Evolutionary conservation across 2,113 vertebrate species (phyloP).

Genomic region (Corythoichthys intestinalis): DNA sequence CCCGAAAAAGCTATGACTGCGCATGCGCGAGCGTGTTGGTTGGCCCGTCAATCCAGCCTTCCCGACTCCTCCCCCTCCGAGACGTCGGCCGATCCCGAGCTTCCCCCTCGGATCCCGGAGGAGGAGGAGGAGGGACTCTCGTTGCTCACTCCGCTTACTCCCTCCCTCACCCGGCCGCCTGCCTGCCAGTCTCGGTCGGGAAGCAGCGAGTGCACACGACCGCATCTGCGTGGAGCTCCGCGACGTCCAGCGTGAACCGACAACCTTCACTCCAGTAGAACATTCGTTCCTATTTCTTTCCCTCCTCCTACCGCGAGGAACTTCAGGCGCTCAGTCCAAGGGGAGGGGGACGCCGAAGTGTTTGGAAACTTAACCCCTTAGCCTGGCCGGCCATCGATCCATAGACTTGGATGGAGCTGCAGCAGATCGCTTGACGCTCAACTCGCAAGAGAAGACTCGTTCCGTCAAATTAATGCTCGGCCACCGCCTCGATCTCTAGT

Average conservation of each 20-base stretch:
- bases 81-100: conserved; percentile 68
- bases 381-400: conserved; percentile 1
- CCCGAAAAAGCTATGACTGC: too few species aligned
- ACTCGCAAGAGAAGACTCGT: conserved; percentile 14
- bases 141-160: not conserved
- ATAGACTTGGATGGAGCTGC: conserved; percentile 48
- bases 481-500: not conserved
- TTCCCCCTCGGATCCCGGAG: conserved; percentile 47
- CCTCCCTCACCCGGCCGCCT: not conserved
- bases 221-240: not conserved
- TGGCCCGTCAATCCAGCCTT: conserved; percentile 17
- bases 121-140: conserved; percentile 1
- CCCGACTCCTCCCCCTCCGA: conserved; percentile 56
- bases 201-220: not conserved
- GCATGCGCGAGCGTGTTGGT: conserved; percentile 24
- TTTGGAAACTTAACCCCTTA: conserved; percentile 54
- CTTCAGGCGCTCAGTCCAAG: conserved; percentile 31
- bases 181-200: not conserved
- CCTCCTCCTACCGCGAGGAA: conserved; percentile 5
- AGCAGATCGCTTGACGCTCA: conserved; percentile 32
- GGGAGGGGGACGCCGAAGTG: conserved; percentile 22
- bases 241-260: too few species aligned
- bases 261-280: not conserved
- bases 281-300: not conserved
- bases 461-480: conserved; percentile 45